A percentile compares a stretch with the other conserved stretches of the same genome.
Evolutionary conservation across 2,113 vertebrate genomes (phyloP).

Genomic region (Nothoprocta perdicaria): DNA sequence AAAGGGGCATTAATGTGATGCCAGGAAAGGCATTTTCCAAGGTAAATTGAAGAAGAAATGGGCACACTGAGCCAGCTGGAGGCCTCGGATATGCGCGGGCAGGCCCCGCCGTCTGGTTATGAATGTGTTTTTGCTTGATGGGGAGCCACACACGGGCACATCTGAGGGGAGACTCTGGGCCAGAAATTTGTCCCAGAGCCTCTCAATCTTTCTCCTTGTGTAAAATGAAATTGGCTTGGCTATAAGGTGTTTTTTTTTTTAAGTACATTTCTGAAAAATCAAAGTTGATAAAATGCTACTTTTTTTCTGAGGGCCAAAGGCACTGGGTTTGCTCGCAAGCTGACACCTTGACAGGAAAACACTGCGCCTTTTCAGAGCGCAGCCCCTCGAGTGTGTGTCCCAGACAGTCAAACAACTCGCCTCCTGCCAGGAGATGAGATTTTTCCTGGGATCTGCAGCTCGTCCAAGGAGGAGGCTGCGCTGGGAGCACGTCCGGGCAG

Average conservation of each 20-base stretch:
- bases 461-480: constrained; percentile 25
- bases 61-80: background rate
- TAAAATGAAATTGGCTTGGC: background rate
- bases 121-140: background rate
- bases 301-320: background rate
- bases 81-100: background rate
- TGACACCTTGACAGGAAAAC: background rate
- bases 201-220: background rate
- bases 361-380: background rate
- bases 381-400: background rate
- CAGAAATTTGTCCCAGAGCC: background rate
- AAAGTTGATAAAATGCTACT: background rate
- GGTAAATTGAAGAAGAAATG: background rate
- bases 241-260: background rate
- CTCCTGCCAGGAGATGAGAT: background rate
- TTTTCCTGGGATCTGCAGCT: constrained; percentile 36
- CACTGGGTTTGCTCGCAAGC: background rate
- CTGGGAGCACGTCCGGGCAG: constrained; percentile 59
- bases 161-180: rapidly evolving
- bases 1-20: constrained; percentile 62
- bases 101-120: rapidly evolving
- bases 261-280: background rate
- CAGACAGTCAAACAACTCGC: background rate
- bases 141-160: background rate
- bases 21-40: constrained; percentile 68